Conservation (phyloP, 92 coral and sea anemone genomes). For the Nematostella vectensis region DNA sequence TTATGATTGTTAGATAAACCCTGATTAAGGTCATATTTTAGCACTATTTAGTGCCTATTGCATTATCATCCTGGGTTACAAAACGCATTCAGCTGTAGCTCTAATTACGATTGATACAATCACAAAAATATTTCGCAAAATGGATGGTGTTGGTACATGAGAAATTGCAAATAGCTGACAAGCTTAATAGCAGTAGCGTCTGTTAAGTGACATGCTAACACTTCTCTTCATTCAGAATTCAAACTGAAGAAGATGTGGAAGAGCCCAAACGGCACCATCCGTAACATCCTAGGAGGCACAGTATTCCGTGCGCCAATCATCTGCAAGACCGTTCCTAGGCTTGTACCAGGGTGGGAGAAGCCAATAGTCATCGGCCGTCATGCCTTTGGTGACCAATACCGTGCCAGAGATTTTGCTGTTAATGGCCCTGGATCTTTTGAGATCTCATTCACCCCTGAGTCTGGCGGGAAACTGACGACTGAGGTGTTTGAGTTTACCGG, state of each 20-base stretch:
- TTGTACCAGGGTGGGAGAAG: constrained; percentile 96
- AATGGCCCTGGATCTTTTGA: constrained; percentile 94
- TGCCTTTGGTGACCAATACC: constrained; percentile 99
- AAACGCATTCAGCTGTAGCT: no score
- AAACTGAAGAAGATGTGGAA: constrained; percentile 98
- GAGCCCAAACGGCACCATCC: constrained; percentile 98
- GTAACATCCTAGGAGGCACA: constrained; percentile 98
- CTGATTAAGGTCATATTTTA: no score
- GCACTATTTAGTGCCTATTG: no score
- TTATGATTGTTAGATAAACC: no score
- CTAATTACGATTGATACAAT: no score
- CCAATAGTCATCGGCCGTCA: constrained; percentile 98
- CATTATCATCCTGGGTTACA: no score
- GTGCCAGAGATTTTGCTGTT: constrained; percentile 94
- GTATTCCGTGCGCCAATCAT: constrained; percentile 98
- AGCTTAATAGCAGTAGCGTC: no score
- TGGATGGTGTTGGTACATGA: no score
- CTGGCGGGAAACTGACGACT: constrained; percentile 84
- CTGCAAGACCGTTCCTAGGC: constrained; percentile 86
- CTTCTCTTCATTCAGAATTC: constrained; percentile 41
- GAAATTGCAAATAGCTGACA: no score
- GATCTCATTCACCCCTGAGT: constrained; percentile 77
- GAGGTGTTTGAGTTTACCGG: constrained; percentile 96
- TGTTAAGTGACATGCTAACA: no score
- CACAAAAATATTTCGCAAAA: no score